Evolutionary conservation across 1,140 invertebrate genomes (phyloP).

Genomic region (Drosophila tani): DNA sequence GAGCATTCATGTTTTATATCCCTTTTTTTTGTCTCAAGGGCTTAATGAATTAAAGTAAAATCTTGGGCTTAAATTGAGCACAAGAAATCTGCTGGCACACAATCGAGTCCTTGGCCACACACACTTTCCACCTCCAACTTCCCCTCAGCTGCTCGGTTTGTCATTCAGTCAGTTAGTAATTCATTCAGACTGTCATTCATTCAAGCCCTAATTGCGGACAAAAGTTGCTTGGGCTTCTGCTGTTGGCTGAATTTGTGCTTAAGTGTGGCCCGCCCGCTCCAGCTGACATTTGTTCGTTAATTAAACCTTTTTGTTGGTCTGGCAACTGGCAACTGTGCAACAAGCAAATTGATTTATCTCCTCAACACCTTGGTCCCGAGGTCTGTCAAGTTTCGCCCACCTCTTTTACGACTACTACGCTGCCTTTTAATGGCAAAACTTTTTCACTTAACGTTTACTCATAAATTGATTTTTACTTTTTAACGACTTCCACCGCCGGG

Average conservation of each 20-base stretch:
- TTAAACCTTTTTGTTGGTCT: constrained; percentile 81
- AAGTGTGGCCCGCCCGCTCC: constrained; percentile 43
- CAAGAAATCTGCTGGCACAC: constrained; percentile 33
- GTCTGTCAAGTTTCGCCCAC: constrained; percentile 53
- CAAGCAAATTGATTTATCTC: constrained; percentile 83
- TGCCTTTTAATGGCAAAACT: constrained; percentile 79
- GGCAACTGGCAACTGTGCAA: constrained; percentile 68
- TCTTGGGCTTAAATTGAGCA: constrained; percentile 25
- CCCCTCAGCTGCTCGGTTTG: constrained; percentile 34
- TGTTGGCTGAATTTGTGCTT: constrained; percentile 4
- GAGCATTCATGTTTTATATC: not conserved
- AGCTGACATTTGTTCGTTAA: constrained; percentile 83
- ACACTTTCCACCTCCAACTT: constrained; percentile 15
- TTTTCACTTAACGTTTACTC: constrained; percentile 83
- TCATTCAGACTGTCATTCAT: constrained; percentile 80
- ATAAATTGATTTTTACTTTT: constrained; percentile 84
- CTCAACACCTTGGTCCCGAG: constrained; percentile 66
- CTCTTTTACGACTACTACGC: constrained; percentile 34
- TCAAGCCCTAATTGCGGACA: constrained; percentile 78
- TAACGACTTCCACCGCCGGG: constrained; percentile 58
- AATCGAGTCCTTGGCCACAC: constrained; percentile 33
- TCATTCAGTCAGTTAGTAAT: constrained; percentile 59
- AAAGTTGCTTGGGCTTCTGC: constrained; percentile 69
- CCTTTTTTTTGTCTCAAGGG: not conserved
- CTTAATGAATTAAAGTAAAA: constrained; percentile 26